Conservation (phyloP, 2,113 vertebrate species). For the Hemiprocne comata region DNA sequence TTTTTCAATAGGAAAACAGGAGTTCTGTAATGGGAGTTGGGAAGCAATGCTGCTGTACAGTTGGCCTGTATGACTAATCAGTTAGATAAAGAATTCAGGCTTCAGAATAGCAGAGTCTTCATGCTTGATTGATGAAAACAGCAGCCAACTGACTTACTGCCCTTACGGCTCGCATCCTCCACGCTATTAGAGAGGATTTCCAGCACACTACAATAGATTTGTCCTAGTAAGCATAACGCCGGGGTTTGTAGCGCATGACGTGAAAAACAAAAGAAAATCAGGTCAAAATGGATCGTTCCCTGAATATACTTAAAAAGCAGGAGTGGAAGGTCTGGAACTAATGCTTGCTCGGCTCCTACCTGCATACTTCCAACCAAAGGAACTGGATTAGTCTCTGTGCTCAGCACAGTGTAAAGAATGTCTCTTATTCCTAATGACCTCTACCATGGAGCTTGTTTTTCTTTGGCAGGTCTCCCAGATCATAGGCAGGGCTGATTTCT, state of each 20-base stretch:
- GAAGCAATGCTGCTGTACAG: constrained; percentile 4
- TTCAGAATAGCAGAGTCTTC: constrained; percentile 47
- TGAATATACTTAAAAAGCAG: neutral
- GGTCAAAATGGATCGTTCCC: constrained; percentile 18
- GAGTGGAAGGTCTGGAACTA: neutral
- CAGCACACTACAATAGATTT: constrained; percentile 35
- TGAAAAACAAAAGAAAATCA: constrained; percentile 34
- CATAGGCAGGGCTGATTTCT: neutral
- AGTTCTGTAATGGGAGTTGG: neutral
- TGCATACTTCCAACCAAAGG: neutral
- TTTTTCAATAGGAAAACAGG: no score
- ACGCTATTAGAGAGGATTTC: constrained; percentile 21
- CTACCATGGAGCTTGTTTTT: constrained; percentile 2
- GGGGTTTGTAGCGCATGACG: neutral
- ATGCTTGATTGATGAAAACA: constrained; percentile 63
- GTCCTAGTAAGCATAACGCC: constrained; percentile 11
- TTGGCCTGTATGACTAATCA: constrained; percentile 62
- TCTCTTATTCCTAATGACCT: constrained; percentile 17
- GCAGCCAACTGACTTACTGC: constrained; percentile 59
- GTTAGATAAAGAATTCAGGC: constrained; percentile 55
- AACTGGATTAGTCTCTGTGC: neutral
- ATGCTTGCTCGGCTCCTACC: neutral
- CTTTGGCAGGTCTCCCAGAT: constrained; percentile 15
- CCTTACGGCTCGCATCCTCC: constrained; percentile 28
- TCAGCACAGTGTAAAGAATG: neutral